Base-by-base conservation (phyloP, 2,888 invertebrate genomes). In the Trichogramma evanescens region DNA sequence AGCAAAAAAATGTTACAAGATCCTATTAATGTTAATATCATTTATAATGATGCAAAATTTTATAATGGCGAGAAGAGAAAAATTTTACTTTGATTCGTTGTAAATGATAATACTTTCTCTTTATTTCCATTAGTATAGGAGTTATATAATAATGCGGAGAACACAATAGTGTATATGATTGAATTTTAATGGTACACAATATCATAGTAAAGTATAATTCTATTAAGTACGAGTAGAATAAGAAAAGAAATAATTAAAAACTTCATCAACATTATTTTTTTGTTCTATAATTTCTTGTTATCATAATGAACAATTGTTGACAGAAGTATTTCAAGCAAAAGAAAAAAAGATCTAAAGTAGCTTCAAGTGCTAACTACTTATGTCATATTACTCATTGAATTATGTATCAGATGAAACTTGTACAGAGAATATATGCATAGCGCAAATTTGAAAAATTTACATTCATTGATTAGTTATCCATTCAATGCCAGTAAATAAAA, bases 371-470 rank as follows among this genome's bases (percentile, higher is more conserved):
- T 26, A 26, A 26, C 26, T 26, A 26, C 26, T 26, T 26, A 26
- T 26, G 26, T 26, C 26, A 26, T 26, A 26, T 26, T 26, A 26
- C 26, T 58, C 52, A 58, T 48, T 55, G 5, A 49, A 38, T 43
- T 54, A 57, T 43, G 40, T 50, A 56, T 48, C 13, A 38, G n/a
- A 50, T 26, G 26, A 26, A 26, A 58, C 7, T 58, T 63, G 61
- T 63, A 61, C 50, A 63, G 46, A 61, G 13, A 57, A 56, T 48
- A 51, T 54, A 56, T 63, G 46, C 54, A 62, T 50, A 56, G 53
- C 38, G 51, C 26, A 26, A 26, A 26, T 26, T 26, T 26, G 26
- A 26, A 26, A 26, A 26, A 26, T 26, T 26, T 26, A 26, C 26
- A 26, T 26, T 26, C 26, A 3, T 26, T 26, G 1, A 26, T 26